These are phyloP conservation scores for Hemibagrus guttatus DNA, from an alignment of 2,797 vertebrate species.

Conservation along the genomic window DNA sequence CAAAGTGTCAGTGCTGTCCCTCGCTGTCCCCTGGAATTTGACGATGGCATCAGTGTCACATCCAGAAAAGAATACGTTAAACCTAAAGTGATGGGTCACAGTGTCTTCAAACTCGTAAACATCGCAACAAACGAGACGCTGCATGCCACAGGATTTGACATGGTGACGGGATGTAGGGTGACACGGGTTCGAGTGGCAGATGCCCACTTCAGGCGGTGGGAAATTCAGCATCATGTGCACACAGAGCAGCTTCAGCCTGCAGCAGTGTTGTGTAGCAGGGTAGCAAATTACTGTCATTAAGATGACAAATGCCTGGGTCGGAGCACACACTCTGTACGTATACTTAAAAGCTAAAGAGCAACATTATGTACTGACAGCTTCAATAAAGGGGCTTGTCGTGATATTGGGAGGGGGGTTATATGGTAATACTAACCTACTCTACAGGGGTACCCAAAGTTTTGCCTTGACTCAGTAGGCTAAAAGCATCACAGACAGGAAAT, in stretches of 20 bases:
- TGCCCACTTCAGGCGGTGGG: slow-evolving; percentile 73
- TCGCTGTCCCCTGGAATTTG: slow-evolving; percentile 19
- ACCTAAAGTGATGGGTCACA: slow-evolving; percentile 79
- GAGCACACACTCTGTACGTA: slow-evolving; percentile 53
- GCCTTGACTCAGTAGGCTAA: background rate
- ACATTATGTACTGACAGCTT: slow-evolving; percentile 67
- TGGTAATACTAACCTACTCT: slow-evolving; percentile 25
- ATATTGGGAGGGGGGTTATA: slow-evolving; percentile 43
- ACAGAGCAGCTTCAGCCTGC: slow-evolving; percentile 45
- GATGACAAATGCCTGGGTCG: slow-evolving; percentile 60
- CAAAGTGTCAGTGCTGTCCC: slow-evolving; percentile 57
- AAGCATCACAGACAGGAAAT: slow-evolving; percentile 12
- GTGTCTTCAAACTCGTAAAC: slow-evolving; percentile 72
- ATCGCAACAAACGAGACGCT: slow-evolving; percentile 65
- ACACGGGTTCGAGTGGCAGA: slow-evolving; percentile 77
- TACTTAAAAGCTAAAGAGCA: slow-evolving; percentile 62
- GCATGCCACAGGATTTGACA: slow-evolving; percentile 61
- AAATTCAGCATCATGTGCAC: slow-evolving; percentile 53
- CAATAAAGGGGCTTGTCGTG: slow-evolving; percentile 58
- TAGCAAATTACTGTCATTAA: slow-evolving; percentile 69
- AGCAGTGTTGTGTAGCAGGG: slow-evolving; percentile 67
- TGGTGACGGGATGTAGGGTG: slow-evolving; percentile 63
- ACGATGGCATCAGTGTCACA: background rate
- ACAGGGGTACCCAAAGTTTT: slow-evolving; percentile 32
- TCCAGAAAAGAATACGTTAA: slow-evolving; percentile 52